A percentile compares a stretch with the other conserved stretches of the same genome.
Evolutionary conservation across 2,797 vertebrate species (phyloP).

Genomic region (Manis crassicaudata): DNA sequence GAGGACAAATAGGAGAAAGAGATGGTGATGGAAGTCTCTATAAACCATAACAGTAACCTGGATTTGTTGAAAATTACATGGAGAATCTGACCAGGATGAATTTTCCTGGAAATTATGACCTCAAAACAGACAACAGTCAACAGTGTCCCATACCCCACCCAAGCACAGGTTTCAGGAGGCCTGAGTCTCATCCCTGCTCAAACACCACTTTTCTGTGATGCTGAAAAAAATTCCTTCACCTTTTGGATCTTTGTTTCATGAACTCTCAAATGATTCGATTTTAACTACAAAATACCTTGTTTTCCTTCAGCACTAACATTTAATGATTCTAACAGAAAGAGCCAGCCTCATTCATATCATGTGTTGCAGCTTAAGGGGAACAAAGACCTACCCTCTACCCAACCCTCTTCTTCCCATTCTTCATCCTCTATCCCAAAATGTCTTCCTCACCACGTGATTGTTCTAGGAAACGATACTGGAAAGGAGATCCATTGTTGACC

Average conservation of each 20-base stretch:
- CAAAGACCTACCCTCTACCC: not conserved
- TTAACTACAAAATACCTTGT: not conserved
- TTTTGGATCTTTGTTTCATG: not conserved
- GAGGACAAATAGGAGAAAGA: no score
- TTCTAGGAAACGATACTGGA: not conserved
- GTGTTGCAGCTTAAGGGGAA: not conserved
- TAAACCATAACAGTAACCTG: not conserved
- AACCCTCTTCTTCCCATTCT: not conserved
- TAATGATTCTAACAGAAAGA: not conserved
- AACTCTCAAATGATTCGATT: not conserved
- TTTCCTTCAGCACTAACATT: conserved; percentile 1
- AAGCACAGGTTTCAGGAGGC: not conserved
- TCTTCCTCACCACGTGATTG: not conserved
- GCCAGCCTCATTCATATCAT: not conserved
- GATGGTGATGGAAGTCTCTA: no score
- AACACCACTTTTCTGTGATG: not conserved
- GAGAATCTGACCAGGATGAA: not conserved
- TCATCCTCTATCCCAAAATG: not conserved
- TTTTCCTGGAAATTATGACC: not conserved
- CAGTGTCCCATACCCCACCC: not conserved
- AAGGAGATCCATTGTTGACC: not conserved
- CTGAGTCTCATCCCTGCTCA: not conserved
- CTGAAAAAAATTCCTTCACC: not conserved
- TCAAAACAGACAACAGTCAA: not conserved
- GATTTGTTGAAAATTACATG: not conserved